Evolutionary conservation across 2,113 vertebrate genomes (phyloP).

Genomic region (Dryoscopus gambensis): DNA sequence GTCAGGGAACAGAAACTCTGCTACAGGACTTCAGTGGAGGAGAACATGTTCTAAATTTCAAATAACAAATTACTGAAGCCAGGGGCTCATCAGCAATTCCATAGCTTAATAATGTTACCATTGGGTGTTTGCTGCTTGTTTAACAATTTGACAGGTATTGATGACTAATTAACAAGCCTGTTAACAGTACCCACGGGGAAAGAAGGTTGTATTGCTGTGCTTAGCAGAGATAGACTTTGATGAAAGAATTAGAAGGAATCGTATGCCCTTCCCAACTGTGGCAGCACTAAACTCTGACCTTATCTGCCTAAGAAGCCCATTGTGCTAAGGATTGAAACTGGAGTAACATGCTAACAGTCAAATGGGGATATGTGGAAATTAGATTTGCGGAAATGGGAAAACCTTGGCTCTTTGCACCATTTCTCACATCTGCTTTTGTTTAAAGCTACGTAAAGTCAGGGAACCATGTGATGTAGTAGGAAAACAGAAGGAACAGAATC

Average conservation of each 20-base stretch:
- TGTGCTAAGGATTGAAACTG: not conserved
- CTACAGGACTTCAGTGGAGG: not conserved
- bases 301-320: not conserved
- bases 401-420: not conserved
- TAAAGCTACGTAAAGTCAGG: not conserved
- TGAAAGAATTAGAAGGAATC: not conserved
- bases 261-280: not conserved
- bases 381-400: not conserved
- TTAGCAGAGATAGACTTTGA: not conserved
- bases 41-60: constrained; percentile 36
- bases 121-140: not conserved
- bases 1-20: constrained; percentile 10
- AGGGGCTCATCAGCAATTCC: not conserved
- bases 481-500: not conserved
- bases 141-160: constrained; percentile 19
- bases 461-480: not conserved
- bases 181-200: not conserved
- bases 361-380: not conserved
- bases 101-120: not conserved
- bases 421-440: not conserved
- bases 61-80: not conserved
- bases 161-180: constrained; percentile 12
- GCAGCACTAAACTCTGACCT: not conserved
- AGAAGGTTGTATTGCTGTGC: not conserved
- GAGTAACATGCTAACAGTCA: not conserved